These are phyloP conservation scores for Pedetes capensis DNA, from an alignment of 2,113 vertebrate genomes.

Conservation along the genomic window DNA sequence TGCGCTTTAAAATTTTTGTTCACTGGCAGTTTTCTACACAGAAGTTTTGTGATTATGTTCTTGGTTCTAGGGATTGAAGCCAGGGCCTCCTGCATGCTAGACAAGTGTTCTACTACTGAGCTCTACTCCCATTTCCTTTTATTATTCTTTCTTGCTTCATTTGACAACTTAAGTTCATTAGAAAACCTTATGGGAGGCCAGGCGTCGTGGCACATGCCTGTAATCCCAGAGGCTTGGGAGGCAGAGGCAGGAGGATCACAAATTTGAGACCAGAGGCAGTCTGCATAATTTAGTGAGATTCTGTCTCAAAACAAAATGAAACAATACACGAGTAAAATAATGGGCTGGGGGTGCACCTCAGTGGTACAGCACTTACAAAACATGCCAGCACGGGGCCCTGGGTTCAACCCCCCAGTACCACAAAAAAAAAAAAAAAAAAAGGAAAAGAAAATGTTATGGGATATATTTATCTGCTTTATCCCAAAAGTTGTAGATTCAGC, in stretches of 20 bases:
- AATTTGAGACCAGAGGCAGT: too few relatives aligned
- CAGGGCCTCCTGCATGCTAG: not conserved
- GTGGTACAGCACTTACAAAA: too few relatives aligned
- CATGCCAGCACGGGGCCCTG: too few relatives aligned
- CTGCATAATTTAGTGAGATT: too few relatives aligned
- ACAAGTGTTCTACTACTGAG: not conserved
- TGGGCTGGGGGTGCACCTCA: too few relatives aligned
- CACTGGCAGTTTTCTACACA: not conserved
- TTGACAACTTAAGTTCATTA: not conserved
- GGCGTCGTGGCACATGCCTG: too few relatives aligned
- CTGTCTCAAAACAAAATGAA: too few relatives aligned
- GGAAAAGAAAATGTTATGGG: not conserved
- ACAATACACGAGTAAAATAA: too few relatives aligned
- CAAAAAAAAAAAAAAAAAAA: too few relatives aligned
- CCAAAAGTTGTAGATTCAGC: not conserved
- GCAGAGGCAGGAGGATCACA: too few relatives aligned
- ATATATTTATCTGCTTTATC: not conserved
- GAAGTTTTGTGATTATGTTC: not conserved
- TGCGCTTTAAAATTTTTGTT: not conserved
- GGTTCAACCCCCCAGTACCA: too few relatives aligned
- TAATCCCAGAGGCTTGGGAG: too few relatives aligned
- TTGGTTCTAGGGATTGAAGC: not conserved
- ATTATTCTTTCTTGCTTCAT: not conserved
- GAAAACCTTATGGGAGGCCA: not conserved
- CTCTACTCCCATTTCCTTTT: not conserved